Conservation (phyloP, 2,888 invertebrate species). For the Zootermopsis nevadensis region DNA sequence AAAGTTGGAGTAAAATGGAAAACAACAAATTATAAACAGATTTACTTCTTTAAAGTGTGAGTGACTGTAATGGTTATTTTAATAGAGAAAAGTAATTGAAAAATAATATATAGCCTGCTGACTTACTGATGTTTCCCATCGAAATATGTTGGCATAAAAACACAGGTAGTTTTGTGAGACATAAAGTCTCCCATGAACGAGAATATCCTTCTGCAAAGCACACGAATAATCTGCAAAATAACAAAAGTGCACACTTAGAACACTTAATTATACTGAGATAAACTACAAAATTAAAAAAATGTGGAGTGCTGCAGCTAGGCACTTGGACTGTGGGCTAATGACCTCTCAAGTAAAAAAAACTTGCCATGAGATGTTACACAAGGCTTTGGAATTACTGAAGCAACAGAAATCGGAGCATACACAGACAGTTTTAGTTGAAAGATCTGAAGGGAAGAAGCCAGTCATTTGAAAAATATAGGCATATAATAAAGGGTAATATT, state of each 20-base stretch:
- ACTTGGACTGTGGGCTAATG: too few species aligned
- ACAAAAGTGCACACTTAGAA: background rate
- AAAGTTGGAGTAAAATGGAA: too few species aligned
- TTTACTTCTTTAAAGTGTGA: background rate
- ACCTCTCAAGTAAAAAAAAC: too few species aligned
- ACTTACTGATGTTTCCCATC: conserved; percentile 88
- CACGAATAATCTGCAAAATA: conserved; percentile 90
- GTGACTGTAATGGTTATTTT: background rate
- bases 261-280: background rate
- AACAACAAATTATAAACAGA: too few species aligned
- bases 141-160: conserved; percentile 97
- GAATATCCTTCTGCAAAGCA: conserved; percentile 94
- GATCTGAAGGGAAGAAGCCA: too few species aligned
- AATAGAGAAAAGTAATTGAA: background rate
- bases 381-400: too few species aligned
- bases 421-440: too few species aligned
- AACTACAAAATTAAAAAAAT: background rate
- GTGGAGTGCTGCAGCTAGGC: too few species aligned
- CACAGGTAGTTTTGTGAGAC: conserved; percentile 95
- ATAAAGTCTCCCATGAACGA: conserved; percentile 95
- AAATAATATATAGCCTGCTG: background rate
- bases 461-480: too few species aligned
- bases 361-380: too few species aligned
- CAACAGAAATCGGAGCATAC: too few species aligned
- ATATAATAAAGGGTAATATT: too few species aligned